A percentile compares a stretch with the other conserved stretches of the same genome.
phyloP scores from a whole-genome alignment of 1,140 invertebrate genomes.

The Eumaeus atala region DNA sequence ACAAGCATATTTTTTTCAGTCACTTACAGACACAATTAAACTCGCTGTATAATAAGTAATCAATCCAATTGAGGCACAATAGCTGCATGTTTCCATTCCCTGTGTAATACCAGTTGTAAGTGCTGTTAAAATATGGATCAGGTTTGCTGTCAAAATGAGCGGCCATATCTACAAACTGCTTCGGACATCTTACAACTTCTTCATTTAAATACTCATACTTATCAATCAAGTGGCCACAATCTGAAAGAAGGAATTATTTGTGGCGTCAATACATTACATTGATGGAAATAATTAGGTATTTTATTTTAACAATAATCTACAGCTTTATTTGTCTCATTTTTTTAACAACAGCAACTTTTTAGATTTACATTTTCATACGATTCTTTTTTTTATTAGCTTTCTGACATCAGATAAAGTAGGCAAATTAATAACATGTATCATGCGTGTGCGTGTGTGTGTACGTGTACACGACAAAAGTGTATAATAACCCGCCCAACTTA shows the following conservation, averaged over 20 bases:
- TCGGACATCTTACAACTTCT: slow-evolving; percentile 48
- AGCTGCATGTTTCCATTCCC: slow-evolving; percentile 52
- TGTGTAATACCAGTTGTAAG: slow-evolving; percentile 64
- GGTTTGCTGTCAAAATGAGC: slow-evolving; percentile 47
- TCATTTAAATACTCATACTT: slow-evolving; percentile 45
- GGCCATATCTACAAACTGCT: slow-evolving; percentile 48
- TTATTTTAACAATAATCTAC: too few species aligned
- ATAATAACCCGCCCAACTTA: too few species aligned
- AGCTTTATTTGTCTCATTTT: too few species aligned
- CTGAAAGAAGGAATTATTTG: not conserved
- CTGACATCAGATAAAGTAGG: too few species aligned
- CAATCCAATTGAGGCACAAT: slow-evolving; percentile 33
- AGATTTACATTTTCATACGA: too few species aligned
- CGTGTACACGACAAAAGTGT: too few species aligned
- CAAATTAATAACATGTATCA: too few species aligned
- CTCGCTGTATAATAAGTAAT: slow-evolving; percentile 54
- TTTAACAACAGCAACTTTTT: too few species aligned
- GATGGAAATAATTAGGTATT: too few species aligned
- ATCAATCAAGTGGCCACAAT: slow-evolving; percentile 12
- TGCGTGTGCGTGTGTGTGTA: too few species aligned
- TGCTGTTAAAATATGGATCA: slow-evolving; percentile 44
- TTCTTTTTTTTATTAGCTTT: too few species aligned
- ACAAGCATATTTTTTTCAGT: too few species aligned
- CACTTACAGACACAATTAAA: slow-evolving; percentile 53
- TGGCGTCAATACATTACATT: slow-evolving; percentile 3